Evolutionary conservation across 1,140 invertebrate species (phyloP).

Genomic region (Vollenhovia emeryi): DNA sequence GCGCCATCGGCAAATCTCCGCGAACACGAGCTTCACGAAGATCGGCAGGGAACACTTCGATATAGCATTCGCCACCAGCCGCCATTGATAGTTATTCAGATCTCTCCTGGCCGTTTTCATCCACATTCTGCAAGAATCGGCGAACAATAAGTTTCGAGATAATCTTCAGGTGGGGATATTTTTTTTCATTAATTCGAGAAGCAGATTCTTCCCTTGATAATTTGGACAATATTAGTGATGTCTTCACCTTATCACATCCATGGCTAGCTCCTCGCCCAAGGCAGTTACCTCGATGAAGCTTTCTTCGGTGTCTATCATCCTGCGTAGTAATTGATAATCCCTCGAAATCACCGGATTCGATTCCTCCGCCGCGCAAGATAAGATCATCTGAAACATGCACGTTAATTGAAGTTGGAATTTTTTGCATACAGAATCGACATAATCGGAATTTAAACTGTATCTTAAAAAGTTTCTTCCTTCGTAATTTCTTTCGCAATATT

Average conservation of each 20-base stretch:
- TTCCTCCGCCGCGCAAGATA: slow-evolving; percentile 95
- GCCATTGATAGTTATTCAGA: slow-evolving; percentile 97
- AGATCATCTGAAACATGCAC: slow-evolving; percentile 89
- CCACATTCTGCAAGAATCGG: slow-evolving; percentile 90
- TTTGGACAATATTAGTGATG: not conserved
- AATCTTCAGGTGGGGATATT: not conserved
- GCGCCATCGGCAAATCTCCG: slow-evolving; percentile 98
- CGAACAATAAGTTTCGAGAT: not conserved
- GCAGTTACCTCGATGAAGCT: slow-evolving; percentile 97
- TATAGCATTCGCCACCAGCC: slow-evolving; percentile 96
- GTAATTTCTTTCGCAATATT: not conserved
- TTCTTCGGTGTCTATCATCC: slow-evolving; percentile 96
- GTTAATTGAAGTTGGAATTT: not conserved
- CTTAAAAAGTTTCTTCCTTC: not conserved
- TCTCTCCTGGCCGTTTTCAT: slow-evolving; percentile 96
- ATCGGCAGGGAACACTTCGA: slow-evolving; percentile 97
- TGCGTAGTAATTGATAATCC: slow-evolving; percentile 93
- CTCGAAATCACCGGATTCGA: slow-evolving; percentile 93
- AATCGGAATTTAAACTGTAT: not conserved
- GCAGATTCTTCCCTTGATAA: not conserved
- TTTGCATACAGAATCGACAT: not conserved
- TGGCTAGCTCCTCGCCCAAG: slow-evolving; percentile 96
- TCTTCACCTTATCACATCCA: slow-evolving; percentile 94
- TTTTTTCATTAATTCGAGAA: slow-evolving; percentile 23
- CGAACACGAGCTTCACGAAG: slow-evolving; percentile 98